These are phyloP conservation scores for Lacerta agilis DNA, from an alignment of 2,797 vertebrate species.

Conservation along the genomic window DNA sequence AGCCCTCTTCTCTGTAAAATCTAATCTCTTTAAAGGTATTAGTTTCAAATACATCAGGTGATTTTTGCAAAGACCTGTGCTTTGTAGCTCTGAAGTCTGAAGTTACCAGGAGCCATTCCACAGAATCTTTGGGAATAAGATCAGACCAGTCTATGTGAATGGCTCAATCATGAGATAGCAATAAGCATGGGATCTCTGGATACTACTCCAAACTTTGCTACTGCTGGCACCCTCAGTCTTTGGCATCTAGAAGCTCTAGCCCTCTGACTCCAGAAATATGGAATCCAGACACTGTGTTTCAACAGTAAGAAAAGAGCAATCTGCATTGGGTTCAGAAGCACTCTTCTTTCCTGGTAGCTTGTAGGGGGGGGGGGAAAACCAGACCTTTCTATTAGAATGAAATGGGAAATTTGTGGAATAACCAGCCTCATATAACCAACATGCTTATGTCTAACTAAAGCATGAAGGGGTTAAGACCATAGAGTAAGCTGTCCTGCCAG, in stretches of 20 bases:
- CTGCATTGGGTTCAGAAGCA: neutral
- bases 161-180: neutral
- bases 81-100: neutral
- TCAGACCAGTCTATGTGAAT: rapidly evolving
- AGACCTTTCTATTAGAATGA: neutral
- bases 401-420: neutral
- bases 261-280: neutral
- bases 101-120: neutral
- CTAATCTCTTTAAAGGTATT: conserved; percentile 37
- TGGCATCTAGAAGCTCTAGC: neutral
- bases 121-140: neutral
- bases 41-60: neutral
- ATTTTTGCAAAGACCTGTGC: neutral
- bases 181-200: rapidly evolving
- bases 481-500: too few relatives aligned
- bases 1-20: neutral
- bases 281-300: neutral
- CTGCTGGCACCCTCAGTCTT: neutral
- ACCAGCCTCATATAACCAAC: too few relatives aligned
- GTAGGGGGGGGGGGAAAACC: neutral
- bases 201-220: neutral
- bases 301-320: neutral
- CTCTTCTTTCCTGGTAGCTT: neutral
- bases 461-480: too few relatives aligned
- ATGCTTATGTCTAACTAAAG: too few relatives aligned